Conservation (phyloP, 2,888 invertebrate genomes). For the Amphipoea lucens region DNA sequence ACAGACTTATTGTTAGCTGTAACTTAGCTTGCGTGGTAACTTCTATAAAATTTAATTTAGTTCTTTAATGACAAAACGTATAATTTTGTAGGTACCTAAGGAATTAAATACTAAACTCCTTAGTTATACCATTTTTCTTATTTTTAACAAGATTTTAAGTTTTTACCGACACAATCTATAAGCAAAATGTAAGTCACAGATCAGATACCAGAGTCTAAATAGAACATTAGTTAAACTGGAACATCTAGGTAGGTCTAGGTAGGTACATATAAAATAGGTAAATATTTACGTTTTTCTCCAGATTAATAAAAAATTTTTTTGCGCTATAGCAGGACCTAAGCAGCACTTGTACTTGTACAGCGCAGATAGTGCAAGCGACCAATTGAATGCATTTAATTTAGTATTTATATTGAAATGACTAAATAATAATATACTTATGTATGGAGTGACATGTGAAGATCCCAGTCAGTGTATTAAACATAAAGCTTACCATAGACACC, state of each 20-base stretch:
- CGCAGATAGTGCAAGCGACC: neutral
- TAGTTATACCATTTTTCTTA: neutral
- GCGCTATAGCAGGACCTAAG: neutral
- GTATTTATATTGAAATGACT: neutral
- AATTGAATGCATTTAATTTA: neutral
- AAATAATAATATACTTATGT: no score
- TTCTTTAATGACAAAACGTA: neutral
- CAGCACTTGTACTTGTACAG: neutral
- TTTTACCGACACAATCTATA: neutral
- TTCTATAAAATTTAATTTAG: neutral
- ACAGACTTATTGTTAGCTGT: neutral
- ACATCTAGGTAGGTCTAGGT: neutral
- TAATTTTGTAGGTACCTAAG: no score
- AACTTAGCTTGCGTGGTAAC: neutral
- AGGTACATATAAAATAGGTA: neutral
- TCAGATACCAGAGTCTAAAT: no score
- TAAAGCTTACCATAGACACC: constrained; percentile 53
- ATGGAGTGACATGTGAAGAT: neutral
- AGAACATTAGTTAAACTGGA: neutral
- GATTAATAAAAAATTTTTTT: neutral
- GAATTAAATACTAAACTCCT: neutral
- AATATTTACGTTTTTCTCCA: neutral
- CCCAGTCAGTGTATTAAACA: constrained; percentile 44
- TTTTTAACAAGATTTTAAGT: no score
- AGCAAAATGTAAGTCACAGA: neutral